Evolutionary conservation across 2,888 invertebrate species (phyloP), one percentile per base, ranked within the genome.

Genomic region (Sesamia inferens): DNA sequence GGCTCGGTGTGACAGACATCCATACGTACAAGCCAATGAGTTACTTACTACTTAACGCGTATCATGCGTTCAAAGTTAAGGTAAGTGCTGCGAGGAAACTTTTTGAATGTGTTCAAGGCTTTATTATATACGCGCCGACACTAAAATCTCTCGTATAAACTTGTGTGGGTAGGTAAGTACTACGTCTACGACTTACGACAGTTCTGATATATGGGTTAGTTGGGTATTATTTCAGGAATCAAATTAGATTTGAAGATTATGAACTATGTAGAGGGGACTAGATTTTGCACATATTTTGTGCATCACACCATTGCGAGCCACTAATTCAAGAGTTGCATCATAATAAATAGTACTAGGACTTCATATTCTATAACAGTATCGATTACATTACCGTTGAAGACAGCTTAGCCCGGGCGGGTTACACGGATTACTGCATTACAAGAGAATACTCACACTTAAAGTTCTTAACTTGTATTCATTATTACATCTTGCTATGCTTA

Each of bases 21-120:
- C 71, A 66, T 74, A 61, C 78, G 48, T 68, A 81, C 88, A 83
- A 88, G 83, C 83, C 88, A 88, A 88, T 84, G 89, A 85, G 86
- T 82, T 85, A 88, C 87, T 87, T 86, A 85, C 78, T 83, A 83
- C 88, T 88, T 81, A 82, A 84, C 79, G 84, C 85, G 79, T 85
- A 89, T 89, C 87, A 86, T 86, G 85, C 88, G 85, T 83, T 88
- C 81, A 79, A 85, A 87, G 79, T 88, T 82, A 82, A 85, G 85
- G 82, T 83, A 86, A 86, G 88, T 87, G 85, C 82, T 84, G 61
- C 59, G 63, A 70, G 74, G 69, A 84, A 85, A 87, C 77, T 86
- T 87, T 84, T 87, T 86, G 86, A 84, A 84, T 86, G 85, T 86
- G 79, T 76, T 84, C 78, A 72, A 79, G 79, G 79, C 82, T 84